Conservation (phyloP, 2,888 invertebrate species). For the Lutraria lutraria region DNA sequence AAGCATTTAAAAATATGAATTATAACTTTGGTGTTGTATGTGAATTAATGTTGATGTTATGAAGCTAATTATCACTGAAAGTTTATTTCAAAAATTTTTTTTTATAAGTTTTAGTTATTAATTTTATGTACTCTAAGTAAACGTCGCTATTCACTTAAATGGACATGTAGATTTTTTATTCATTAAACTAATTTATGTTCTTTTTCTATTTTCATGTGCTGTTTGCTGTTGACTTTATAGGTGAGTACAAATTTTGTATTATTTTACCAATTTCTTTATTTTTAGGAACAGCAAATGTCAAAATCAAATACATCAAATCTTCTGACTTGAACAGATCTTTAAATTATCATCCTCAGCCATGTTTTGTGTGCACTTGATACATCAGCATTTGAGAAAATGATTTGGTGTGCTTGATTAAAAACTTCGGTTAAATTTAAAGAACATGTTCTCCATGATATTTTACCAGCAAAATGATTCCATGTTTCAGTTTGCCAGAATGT, state of each 20-base stretch:
- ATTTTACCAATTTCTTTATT: not conserved
- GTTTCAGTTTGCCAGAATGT: conserved; percentile 1
- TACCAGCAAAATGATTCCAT: conserved; percentile 19
- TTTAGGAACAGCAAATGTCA: too few relatives aligned
- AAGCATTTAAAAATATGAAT: too few relatives aligned
- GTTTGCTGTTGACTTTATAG: conserved; percentile 42
- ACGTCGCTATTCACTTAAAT: too few relatives aligned
- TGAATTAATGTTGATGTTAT: too few relatives aligned
- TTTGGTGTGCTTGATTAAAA: conserved; percentile 14
- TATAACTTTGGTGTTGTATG: too few relatives aligned
- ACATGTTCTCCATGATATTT: conserved; percentile 14
- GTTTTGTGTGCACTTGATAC: conserved; percentile 14
- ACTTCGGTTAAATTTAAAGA: not conserved
- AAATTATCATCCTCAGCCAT: not conserved
- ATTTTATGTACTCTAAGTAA: too few relatives aligned
- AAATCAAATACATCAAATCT: not conserved
- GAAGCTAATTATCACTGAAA: too few relatives aligned
- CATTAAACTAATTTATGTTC: conserved; percentile 29
- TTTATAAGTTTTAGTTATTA: too few relatives aligned
- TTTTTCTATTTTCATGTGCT: conserved; percentile 63
- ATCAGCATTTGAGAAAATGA: not conserved
- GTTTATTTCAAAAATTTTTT: too few relatives aligned
- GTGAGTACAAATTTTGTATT: conserved; percentile 37
- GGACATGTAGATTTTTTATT: not conserved
- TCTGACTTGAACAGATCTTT: not conserved